Evolutionary conservation across 2,888 invertebrate genomes (phyloP).

Genomic region (Folsomia candida): DNA sequence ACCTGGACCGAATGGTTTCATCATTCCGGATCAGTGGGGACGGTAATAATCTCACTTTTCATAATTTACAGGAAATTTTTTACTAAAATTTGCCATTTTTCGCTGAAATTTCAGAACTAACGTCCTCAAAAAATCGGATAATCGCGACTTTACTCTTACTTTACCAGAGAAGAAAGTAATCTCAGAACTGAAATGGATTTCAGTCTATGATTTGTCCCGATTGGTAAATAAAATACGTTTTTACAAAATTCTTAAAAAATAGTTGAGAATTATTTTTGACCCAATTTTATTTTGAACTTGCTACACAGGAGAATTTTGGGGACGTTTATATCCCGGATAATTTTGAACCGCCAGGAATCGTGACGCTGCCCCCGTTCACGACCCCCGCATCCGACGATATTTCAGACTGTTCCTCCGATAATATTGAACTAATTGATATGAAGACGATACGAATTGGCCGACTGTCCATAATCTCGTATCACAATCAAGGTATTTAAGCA

Average conservation of each 20-base stretch:
- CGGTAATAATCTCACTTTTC: slow-evolving; percentile 61
- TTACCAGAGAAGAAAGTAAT: slow-evolving; percentile 83
- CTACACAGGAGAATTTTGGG: slow-evolving; percentile 71
- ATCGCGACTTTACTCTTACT: slow-evolving; percentile 75
- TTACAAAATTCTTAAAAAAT: slow-evolving; percentile 14
- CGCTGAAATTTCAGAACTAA: slow-evolving; percentile 68
- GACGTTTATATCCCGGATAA: slow-evolving; percentile 87
- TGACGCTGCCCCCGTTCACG: slow-evolving; percentile 62
- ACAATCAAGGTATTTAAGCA: slow-evolving; percentile 34
- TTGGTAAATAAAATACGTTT: slow-evolving; percentile 58
- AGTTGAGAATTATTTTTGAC: not conserved
- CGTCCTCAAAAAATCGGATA: slow-evolving; percentile 78
- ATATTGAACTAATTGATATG: slow-evolving; percentile 74
- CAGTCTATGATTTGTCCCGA: slow-evolving; percentile 79
- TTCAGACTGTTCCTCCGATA: slow-evolving; percentile 63
- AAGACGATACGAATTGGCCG: slow-evolving; percentile 73
- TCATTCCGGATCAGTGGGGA: slow-evolving; percentile 81
- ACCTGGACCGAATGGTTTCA: slow-evolving; percentile 87
- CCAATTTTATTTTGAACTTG: not conserved
- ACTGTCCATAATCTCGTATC: slow-evolving; percentile 56
- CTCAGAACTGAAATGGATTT: slow-evolving; percentile 83
- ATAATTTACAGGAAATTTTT: not conserved
- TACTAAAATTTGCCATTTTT: not conserved
- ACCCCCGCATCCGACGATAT: slow-evolving; percentile 61
- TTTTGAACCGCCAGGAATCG: slow-evolving; percentile 78